phyloP scores from a whole-genome alignment of 2,797 vertebrate species.

The Pseudomugil tenellus region DNA sequence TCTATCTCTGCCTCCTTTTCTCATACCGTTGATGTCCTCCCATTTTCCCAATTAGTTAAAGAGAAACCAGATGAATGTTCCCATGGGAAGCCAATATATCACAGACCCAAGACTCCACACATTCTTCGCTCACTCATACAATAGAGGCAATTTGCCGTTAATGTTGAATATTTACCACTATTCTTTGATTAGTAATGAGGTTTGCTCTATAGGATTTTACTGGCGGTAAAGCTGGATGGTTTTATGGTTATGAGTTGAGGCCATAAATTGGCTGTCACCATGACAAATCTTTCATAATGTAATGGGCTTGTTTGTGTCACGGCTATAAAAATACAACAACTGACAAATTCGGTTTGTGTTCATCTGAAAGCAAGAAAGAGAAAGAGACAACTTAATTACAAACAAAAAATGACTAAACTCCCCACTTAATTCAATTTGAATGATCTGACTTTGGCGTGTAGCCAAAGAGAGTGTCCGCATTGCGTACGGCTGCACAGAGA shows the following conservation, averaged over 20 bases:
- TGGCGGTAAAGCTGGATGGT: conserved; percentile 29
- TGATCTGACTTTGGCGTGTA: conserved; percentile 49
- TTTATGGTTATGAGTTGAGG: conserved; percentile 40
- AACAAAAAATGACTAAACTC: conserved; percentile 47
- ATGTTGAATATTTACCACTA: conserved; percentile 29
- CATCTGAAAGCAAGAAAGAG: conserved; percentile 47
- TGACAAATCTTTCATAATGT: conserved; percentile 56
- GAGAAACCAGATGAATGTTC: conserved; percentile 69
- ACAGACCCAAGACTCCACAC: conserved; percentile 20
- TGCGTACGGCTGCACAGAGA: conserved; percentile 60
- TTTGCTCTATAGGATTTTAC: conserved; percentile 28
- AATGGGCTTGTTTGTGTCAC: conserved; percentile 52
- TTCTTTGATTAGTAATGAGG: conserved; percentile 38
- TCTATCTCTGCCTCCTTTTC: conserved; percentile 47
- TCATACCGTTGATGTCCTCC: conserved; percentile 53
- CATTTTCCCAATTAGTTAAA: conserved; percentile 69
- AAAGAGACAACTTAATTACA: conserved; percentile 56
- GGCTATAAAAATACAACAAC: conserved; percentile 53
- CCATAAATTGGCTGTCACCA: conserved; percentile 53
- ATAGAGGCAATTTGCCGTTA: conserved; percentile 3
- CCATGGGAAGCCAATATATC: conserved; percentile 57
- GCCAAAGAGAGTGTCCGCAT: conserved; percentile 71
- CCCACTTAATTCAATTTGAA: conserved; percentile 64
- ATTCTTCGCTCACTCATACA: conserved; percentile 9
- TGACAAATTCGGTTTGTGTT: conserved; percentile 51